Conservation (phyloP, 1,140 invertebrate species). For the Achroia grisella region DNA sequence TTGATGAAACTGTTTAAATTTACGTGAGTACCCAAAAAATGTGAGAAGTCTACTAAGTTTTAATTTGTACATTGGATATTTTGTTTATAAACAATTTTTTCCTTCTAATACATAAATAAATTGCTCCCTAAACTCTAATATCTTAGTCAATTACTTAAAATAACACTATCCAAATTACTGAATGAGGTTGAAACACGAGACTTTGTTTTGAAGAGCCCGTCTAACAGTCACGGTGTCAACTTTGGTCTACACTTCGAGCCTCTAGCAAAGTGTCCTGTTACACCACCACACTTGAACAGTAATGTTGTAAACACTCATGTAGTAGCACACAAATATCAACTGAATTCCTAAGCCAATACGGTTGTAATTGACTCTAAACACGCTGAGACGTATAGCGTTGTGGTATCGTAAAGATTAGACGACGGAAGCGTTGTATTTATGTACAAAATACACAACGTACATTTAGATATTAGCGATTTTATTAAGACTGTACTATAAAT, state of each 20-base stretch:
- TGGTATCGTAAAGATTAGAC: too few species aligned
- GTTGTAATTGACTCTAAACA: too few species aligned
- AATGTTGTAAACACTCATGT: not conserved
- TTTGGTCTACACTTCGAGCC: constrained; percentile 7
- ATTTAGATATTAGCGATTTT: too few species aligned
- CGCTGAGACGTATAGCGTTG: too few species aligned
- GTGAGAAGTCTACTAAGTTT: too few species aligned
- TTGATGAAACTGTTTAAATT: too few species aligned
- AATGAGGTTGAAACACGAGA: constrained; percentile 8
- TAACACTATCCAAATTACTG: constrained; percentile 5
- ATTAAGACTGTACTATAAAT: too few species aligned
- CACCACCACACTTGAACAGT: not conserved
- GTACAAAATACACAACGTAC: too few species aligned
- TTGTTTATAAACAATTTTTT: too few species aligned
- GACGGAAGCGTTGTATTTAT: too few species aligned
- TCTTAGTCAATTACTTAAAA: constrained; percentile 12
- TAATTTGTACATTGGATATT: too few species aligned
- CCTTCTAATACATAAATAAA: not conserved
- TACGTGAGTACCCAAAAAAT: too few species aligned
- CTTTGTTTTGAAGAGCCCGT: constrained; percentile 8
- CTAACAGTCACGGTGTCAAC: constrained; percentile 11
- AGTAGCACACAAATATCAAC: not conserved
- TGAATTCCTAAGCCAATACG: not conserved
- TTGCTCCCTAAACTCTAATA: not conserved
- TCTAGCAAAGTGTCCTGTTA: constrained; percentile 9